phyloP scores from a whole-genome alignment of 2,797 vertebrate species.

The Gymnothorax reevesii region DNA sequence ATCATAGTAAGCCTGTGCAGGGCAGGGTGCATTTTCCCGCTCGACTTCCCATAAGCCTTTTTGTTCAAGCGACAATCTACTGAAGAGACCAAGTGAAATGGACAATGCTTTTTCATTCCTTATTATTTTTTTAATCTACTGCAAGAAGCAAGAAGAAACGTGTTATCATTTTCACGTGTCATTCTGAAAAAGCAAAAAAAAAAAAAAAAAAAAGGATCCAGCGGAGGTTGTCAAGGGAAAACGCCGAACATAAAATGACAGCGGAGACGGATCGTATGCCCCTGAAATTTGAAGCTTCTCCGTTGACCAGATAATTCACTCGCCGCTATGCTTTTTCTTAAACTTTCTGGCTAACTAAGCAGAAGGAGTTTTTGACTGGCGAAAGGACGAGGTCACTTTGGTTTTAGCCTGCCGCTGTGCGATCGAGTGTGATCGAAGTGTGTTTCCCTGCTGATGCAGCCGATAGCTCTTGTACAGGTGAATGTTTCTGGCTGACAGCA shows the following conservation, averaged over 20 bases:
- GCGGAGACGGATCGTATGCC: constrained; percentile 63
- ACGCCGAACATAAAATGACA: constrained; percentile 35
- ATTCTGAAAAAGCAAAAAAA: constrained; percentile 41
- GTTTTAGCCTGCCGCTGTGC: neutral
- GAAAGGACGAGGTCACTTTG: constrained; percentile 45
- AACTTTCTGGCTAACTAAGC: constrained; percentile 39
- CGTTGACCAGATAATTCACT: constrained; percentile 35
- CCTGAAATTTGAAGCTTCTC: constrained; percentile 59
- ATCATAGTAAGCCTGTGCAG: constrained; percentile 60
- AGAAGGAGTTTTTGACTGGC: constrained; percentile 34
- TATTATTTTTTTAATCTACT: constrained; percentile 56
- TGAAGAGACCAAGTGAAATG: constrained; percentile 75
- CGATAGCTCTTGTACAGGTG: constrained; percentile 53
- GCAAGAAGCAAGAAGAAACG: constrained; percentile 61
- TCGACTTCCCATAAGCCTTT: constrained; percentile 69
- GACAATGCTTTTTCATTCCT: constrained; percentile 58
- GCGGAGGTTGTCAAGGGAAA: constrained; percentile 46
- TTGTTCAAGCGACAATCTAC: constrained; percentile 81
- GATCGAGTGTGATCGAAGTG: constrained; percentile 38
- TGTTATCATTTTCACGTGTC: constrained; percentile 50
- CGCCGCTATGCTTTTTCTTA: constrained; percentile 38
- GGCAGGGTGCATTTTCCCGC: constrained; percentile 64
- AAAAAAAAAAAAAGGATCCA: constrained; percentile 46
- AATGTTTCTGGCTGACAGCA: constrained; percentile 24
- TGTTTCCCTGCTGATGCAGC: constrained; percentile 54